Conservation (phyloP, 2,888 invertebrate genomes). For the Eulithis prunata region DNA sequence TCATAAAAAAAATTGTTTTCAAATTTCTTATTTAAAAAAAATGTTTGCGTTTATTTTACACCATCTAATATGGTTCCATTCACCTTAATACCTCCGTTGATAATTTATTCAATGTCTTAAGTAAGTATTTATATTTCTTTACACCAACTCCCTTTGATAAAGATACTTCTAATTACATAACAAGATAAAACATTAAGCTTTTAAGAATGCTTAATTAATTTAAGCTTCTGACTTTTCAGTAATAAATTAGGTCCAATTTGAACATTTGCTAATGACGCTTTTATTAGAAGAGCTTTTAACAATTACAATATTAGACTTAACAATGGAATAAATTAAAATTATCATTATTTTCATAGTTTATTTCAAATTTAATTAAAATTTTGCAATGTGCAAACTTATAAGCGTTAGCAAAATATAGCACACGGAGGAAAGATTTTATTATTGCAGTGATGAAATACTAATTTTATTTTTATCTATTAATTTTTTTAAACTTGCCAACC, state of each 20-base stretch:
- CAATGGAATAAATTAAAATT: neutral
- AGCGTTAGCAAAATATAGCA: no score
- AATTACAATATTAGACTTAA: neutral
- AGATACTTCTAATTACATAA: conserved; percentile 9
- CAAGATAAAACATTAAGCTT: conserved; percentile 1
- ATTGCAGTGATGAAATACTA: no score
- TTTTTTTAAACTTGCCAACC: no score
- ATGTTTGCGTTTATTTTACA: no score
- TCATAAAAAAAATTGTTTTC: no score
- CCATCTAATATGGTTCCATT: no score
- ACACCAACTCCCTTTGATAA: conserved; percentile 1
- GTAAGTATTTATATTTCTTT: neutral
- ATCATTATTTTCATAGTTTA: no score
- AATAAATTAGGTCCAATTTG: conserved; percentile 9
- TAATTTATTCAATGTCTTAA: no score
- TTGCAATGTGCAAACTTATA: neutral
- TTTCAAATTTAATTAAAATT: neutral
- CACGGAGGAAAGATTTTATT: no score
- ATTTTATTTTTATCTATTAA: no score
- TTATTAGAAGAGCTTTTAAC: conserved; percentile 1
- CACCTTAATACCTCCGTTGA: no score
- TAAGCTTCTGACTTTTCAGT: conserved; percentile 6
- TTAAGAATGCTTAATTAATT: conserved; percentile 15
- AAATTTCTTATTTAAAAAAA: no score
- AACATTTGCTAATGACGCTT: conserved; percentile 23